These are phyloP conservation scores for Copidosoma floridanum DNA, from an alignment of 1,140 invertebrate genomes.

Conservation along the genomic window DNA sequence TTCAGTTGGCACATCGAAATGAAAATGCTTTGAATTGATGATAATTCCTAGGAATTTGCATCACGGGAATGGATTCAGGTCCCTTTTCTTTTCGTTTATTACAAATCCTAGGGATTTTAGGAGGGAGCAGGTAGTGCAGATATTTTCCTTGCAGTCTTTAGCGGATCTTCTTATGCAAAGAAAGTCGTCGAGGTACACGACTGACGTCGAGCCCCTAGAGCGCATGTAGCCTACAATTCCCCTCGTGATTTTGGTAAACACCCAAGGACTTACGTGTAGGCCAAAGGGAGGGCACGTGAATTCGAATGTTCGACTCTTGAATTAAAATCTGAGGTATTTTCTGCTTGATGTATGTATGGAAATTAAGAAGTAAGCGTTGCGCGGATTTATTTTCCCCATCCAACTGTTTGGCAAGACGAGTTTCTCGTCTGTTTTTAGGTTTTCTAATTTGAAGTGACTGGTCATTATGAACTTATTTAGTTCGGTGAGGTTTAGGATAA, in stretches of 20 bases:
- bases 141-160: not conserved
- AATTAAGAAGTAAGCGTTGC: not conserved
- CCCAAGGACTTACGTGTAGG: not conserved
- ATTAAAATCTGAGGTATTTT: not conserved
- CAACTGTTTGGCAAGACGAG: not conserved
- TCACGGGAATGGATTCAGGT: not conserved
- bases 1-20: not conserved
- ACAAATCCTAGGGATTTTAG: not conserved
- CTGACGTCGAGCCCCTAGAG: not conserved
- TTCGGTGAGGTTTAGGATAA: not conserved
- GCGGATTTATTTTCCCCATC: not conserved
- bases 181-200: conserved; percentile 1
- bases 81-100: not conserved
- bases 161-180: not conserved
- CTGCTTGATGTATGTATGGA: not conserved
- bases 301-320: not conserved
- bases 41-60: not conserved
- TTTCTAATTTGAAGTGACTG: not conserved
- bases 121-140: not conserved
- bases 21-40: not conserved
- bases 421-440: not conserved
- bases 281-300: conserved; percentile 8
- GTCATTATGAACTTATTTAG: not conserved
- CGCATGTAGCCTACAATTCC: not conserved
- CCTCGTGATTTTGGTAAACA: not conserved